Percentiles rank a stretch among this genome's conserved stretches.
Conservation (phyloP, 2,888 invertebrate genomes). For the Cheilosia grossa region DNA sequence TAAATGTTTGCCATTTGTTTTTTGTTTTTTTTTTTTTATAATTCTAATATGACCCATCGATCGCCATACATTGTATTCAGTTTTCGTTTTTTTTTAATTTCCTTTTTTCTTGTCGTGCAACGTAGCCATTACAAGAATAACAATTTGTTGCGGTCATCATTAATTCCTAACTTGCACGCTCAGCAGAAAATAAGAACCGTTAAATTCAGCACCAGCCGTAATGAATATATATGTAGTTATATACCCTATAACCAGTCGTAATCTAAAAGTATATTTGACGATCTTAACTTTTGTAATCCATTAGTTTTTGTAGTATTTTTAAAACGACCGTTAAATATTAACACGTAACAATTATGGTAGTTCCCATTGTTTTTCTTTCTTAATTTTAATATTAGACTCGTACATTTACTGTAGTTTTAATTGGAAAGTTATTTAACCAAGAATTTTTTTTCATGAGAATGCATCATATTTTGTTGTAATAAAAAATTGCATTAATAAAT, state of each 20-base stretch:
- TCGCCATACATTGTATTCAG: slow-evolving; percentile 69
- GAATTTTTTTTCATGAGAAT: slow-evolving; percentile 12
- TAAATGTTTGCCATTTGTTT: slow-evolving; percentile 65
- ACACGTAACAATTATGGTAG: slow-evolving; percentile 43
- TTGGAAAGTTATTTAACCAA: slow-evolving; percentile 59
- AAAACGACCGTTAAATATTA: slow-evolving; percentile 50
- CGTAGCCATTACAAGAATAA: slow-evolving; percentile 42
- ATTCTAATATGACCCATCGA: slow-evolving; percentile 66
- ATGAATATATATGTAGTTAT: slow-evolving; percentile 32
- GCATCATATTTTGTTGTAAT: slow-evolving; percentile 35
- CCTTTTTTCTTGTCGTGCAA: slow-evolving; percentile 10
- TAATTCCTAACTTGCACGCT: slow-evolving; percentile 26
- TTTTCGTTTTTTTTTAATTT: neutral
- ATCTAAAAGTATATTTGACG: slow-evolving; percentile 61
- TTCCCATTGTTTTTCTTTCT: slow-evolving; percentile 41
- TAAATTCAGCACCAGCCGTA: slow-evolving; percentile 53
- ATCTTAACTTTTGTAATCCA: slow-evolving; percentile 66
- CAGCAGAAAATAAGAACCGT: slow-evolving; percentile 14
- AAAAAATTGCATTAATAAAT: slow-evolving; percentile 42
- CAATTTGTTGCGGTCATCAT: slow-evolving; percentile 24
- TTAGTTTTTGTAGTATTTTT: slow-evolving; percentile 55
- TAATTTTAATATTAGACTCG: slow-evolving; percentile 56
- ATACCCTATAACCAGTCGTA: slow-evolving; percentile 64
- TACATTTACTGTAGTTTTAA: slow-evolving; percentile 58
- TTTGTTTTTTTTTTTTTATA: slow-evolving; percentile 12